Conservation (phyloP, 2,113 vertebrate genomes). For the Podarcis cretensis region DNA sequence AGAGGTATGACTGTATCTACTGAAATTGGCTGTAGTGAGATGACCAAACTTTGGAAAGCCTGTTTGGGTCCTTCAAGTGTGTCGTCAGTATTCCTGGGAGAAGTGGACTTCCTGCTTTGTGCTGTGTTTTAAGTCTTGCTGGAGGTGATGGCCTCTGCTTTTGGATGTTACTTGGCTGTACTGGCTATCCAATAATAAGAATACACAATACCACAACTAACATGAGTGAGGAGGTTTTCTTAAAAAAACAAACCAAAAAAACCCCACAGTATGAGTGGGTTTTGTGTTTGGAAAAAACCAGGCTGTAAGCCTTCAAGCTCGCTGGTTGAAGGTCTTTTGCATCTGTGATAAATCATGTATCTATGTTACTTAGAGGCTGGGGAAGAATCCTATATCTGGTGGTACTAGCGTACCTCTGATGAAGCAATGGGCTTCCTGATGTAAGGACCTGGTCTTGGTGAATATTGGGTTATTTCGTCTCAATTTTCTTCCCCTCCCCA, state of each 20-base stretch:
- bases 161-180: neutral
- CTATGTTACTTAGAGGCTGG: neutral
- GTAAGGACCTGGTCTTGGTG: neutral
- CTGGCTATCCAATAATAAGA: neutral
- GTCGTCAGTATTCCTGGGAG: neutral
- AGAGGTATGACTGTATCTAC: neutral
- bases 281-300: neutral
- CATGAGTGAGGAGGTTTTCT: neutral
- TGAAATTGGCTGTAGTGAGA: neutral
- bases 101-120: neutral
- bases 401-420: neutral
- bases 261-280: neutral
- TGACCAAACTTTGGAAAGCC: neutral
- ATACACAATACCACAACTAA: neutral
- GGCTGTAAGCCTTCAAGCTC: neutral
- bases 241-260: neutral
- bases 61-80: conserved; percentile 16
- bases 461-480: neutral
- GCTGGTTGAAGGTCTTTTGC: neutral
- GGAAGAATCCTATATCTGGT: neutral
- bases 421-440: neutral
- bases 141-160: neutral
- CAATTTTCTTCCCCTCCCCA: neutral
- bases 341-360: neutral
- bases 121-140: neutral